phyloP scores from a whole-genome alignment of 2,888 invertebrate genomes.

The Ectemnius lituratus region DNA sequence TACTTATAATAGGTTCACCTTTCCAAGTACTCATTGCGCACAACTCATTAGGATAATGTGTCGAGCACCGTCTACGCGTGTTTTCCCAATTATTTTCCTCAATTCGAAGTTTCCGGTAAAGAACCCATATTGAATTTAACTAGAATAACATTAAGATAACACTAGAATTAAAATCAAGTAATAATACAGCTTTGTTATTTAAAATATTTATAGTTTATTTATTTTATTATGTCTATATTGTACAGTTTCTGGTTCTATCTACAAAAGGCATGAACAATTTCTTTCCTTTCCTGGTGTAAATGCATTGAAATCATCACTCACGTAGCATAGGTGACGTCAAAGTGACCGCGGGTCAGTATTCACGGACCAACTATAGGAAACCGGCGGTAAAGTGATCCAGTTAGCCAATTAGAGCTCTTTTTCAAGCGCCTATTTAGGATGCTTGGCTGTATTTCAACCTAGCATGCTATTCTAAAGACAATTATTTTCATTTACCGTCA shows the following conservation, averaged over 20 bases:
- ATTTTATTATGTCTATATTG: too few relatives aligned
- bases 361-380: constrained; percentile 18
- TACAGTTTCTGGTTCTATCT: too few relatives aligned
- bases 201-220: too few relatives aligned
- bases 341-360: constrained; percentile 22
- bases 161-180: too few relatives aligned
- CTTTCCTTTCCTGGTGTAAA: constrained; percentile 16
- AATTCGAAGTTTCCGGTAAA: not conserved
- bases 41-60: too few relatives aligned
- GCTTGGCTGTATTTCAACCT: not conserved
- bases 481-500: not conserved
- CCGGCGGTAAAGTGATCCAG: constrained; percentile 27
- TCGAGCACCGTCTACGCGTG: too few relatives aligned
- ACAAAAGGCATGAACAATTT: not conserved
- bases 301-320: constrained; percentile 31
- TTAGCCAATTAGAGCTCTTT: constrained; percentile 27
- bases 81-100: too few relatives aligned
- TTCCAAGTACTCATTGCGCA: not conserved
- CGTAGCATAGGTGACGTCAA: constrained; percentile 24
- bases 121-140: too few relatives aligned
- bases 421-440: not conserved
- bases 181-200: too few relatives aligned
- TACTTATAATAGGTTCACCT: constrained; percentile 3
- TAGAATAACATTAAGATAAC: too few relatives aligned
- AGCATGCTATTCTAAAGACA: not conserved